Evolutionary conservation across 35 echinoderm and acorn worm genomes (phyloP).

Genomic region (Apostichopus parvimensis): DNA sequence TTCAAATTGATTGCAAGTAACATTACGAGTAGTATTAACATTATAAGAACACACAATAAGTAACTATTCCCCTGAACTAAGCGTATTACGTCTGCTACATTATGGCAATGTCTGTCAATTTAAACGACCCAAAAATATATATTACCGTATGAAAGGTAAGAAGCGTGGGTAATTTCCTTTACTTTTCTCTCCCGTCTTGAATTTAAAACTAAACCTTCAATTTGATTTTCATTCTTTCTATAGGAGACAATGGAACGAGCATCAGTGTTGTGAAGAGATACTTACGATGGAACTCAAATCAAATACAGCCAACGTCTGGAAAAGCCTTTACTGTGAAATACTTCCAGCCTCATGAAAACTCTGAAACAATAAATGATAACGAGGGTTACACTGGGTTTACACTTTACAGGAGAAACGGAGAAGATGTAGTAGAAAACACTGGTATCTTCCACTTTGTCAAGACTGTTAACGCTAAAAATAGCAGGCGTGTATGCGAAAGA

Average conservation of each 20-base stretch:
- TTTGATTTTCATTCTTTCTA: not conserved
- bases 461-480: not conserved
- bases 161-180: too few relatives aligned
- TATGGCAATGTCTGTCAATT: too few relatives aligned
- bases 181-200: too few relatives aligned
- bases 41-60: too few relatives aligned
- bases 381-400: not conserved
- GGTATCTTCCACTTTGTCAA: constrained; percentile 18
- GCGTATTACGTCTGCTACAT: too few relatives aligned
- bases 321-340: not conserved
- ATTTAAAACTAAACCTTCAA: too few relatives aligned
- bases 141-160: too few relatives aligned
- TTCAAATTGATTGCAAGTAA: too few relatives aligned
- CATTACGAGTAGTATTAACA: too few relatives aligned
- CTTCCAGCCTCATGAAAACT: not conserved
- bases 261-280: not conserved
- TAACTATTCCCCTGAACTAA: too few relatives aligned
- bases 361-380: not conserved
- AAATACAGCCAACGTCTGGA: not conserved
- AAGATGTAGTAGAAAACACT: not conserved
- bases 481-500: too few relatives aligned
- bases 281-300: not conserved
- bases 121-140: too few relatives aligned
- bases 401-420: not conserved
- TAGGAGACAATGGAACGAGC: not conserved